A percentile compares a stretch with the other conserved stretches of the same genome.
phyloP scores from a whole-genome alignment of 1,140 invertebrate genomes.

The Hylaeus volcanicus region DNA sequence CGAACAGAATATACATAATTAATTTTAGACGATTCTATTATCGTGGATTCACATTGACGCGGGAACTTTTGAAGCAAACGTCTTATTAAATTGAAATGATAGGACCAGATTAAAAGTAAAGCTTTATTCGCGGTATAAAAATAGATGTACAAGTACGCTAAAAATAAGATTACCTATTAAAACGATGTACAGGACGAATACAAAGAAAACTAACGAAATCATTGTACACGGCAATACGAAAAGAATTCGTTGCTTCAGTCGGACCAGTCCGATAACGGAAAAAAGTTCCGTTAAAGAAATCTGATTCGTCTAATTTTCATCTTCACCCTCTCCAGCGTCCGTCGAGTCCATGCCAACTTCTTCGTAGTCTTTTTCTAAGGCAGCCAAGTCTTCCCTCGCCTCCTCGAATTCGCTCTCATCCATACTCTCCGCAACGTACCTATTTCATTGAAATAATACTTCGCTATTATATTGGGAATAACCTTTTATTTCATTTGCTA shows the following conservation, averaged over 20 bases:
- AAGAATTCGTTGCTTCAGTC: constrained; percentile 2
- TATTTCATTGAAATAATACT: constrained; percentile 53
- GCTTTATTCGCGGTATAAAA: constrained; percentile 39
- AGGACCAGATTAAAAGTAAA: neutral
- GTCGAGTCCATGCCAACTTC: constrained; percentile 73
- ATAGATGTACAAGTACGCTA: neutral
- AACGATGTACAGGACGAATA: constrained; percentile 37
- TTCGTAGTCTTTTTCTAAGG: constrained; percentile 80
- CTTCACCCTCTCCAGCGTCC: constrained; percentile 66
- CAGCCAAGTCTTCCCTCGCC: constrained; percentile 87
- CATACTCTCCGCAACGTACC: constrained; percentile 86
- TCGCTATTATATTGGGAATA: no score
- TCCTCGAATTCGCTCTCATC: constrained; percentile 86
- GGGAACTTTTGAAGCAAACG: no score
- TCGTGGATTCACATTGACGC: no score
- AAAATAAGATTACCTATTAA: constrained; percentile 18
- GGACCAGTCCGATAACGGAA: no score
- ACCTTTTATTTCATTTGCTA: no score
- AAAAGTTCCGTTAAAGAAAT: no score
- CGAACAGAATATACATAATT: no score
- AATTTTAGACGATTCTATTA: no score
- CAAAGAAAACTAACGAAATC: constrained; percentile 18
- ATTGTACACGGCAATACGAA: constrained; percentile 3
- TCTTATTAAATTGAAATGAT: neutral
- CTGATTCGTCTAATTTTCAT: constrained; percentile 35